A percentile compares a stretch with the other conserved stretches of the same genome.
phyloP scores from a whole-genome alignment of 2,888 invertebrate species.

The Girardia tigrina region DNA sequence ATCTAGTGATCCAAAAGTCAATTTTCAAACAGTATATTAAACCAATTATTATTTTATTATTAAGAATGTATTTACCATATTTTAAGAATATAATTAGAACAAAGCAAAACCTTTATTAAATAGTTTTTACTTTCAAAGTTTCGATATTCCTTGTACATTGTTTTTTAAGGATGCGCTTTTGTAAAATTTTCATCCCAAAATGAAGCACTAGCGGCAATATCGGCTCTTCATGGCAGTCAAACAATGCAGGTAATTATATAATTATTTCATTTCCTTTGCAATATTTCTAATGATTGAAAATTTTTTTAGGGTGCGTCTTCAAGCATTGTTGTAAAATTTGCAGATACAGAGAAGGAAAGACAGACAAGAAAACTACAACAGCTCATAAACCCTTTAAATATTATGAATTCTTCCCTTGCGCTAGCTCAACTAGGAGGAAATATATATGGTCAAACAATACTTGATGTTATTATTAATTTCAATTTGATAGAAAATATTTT shows the following conservation, averaged over 20 bases:
- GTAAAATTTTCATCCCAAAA: slow-evolving; percentile 92
- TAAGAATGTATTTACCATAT: too few relatives aligned
- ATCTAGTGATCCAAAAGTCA: too few relatives aligned
- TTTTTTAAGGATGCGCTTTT: slow-evolving; percentile 85
- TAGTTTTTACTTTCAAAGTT: too few relatives aligned
- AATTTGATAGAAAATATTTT: too few relatives aligned
- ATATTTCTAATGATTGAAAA: neutral
- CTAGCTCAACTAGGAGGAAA: slow-evolving; percentile 26
- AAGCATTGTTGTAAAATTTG: slow-evolving; percentile 96
- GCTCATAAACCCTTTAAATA: slow-evolving; percentile 97
- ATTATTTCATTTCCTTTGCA: too few relatives aligned
- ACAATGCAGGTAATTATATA: slow-evolving; percentile 99
- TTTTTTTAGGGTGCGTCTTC: slow-evolving; percentile 69
- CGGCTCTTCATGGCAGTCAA: slow-evolving; percentile 95
- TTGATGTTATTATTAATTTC: neutral
- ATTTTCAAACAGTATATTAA: too few relatives aligned
- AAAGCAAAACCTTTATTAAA: too few relatives aligned
- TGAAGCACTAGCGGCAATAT: slow-evolving; percentile 95
- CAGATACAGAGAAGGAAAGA: slow-evolving; percentile 97
- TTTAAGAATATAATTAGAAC: too few relatives aligned
- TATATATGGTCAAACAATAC: slow-evolving; percentile 1
- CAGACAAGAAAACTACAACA: slow-evolving; percentile 98
- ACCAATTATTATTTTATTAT: too few relatives aligned
- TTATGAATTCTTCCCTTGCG: slow-evolving; percentile 62
- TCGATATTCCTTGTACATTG: too few relatives aligned